Conservation (phyloP, 2,888 invertebrate species). For the Drosophila stalkeri region DNA sequence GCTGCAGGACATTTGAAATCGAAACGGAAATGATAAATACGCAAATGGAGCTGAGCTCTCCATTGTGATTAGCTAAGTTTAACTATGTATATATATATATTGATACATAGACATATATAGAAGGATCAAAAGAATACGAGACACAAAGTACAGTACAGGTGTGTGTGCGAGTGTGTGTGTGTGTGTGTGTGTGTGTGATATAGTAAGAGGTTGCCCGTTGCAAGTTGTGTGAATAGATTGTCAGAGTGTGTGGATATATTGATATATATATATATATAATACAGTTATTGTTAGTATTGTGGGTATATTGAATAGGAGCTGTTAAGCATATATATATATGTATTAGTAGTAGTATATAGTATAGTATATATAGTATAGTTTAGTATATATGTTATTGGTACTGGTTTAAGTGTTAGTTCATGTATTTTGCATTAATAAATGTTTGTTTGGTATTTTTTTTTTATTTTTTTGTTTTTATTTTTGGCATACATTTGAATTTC, state of each 20-base stretch:
- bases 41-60: constrained; percentile 10
- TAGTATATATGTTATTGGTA: constrained; percentile 23
- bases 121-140: constrained; percentile 17
- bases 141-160: constrained; percentile 17
- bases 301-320: constrained; percentile 32
- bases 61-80: constrained; percentile 1
- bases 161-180: constrained; percentile 8
- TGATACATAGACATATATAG: constrained; percentile 11
- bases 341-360: constrained; percentile 31
- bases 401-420: constrained; percentile 25
- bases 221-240: constrained; percentile 14
- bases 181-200: constrained; percentile 6
- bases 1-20: constrained; percentile 26
- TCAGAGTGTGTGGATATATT: neutral
- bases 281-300: constrained; percentile 28
- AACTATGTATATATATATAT: constrained; percentile 7
- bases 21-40: neutral
- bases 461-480: constrained; percentile 1
- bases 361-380: constrained; percentile 26
- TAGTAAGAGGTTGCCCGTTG: constrained; percentile 29
- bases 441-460: constrained; percentile 37
- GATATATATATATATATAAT: neutral
- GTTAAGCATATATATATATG: constrained; percentile 41
- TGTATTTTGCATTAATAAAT: constrained; percentile 13
- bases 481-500: constrained; percentile 49